Percentiles rank a stretch among this genome's conserved stretches.
Evolutionary conservation across 1,140 invertebrate species (phyloP).

Genomic region (Diachasma alloeum): DNA sequence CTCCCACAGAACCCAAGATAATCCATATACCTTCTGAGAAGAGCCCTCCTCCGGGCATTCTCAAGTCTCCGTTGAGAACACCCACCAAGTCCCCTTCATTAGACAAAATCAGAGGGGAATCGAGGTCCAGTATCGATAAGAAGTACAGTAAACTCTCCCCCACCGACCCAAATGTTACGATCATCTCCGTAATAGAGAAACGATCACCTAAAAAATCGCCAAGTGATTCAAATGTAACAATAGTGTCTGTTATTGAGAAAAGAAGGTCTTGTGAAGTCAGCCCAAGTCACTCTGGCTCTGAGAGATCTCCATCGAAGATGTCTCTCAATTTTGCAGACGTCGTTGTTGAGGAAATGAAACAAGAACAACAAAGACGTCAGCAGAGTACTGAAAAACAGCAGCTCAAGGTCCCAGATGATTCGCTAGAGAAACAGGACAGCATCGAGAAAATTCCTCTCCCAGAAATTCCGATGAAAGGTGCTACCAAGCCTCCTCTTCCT

Average conservation of each 20-base stretch:
- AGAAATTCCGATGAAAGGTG: constrained; percentile 49
- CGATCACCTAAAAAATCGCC: constrained; percentile 44
- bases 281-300: constrained; percentile 35
- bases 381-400: constrained; percentile 43
- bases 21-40: constrained; percentile 46
- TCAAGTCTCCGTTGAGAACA: constrained; percentile 32
- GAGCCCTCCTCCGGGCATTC: constrained; percentile 46
- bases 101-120: constrained; percentile 49
- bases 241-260: constrained; percentile 53
- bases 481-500: background rate
- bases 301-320: constrained; percentile 38
- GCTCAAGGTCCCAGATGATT: constrained; percentile 51
- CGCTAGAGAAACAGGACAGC: constrained; percentile 57
- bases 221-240: constrained; percentile 54
- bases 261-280: constrained; percentile 46
- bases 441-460: constrained; percentile 62
- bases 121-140: constrained; percentile 54
- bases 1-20: constrained; percentile 50
- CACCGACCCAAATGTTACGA: constrained; percentile 52
- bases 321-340: constrained; percentile 53
- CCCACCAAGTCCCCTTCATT: constrained; percentile 50
- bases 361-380: constrained; percentile 49
- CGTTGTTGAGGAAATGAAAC: constrained; percentile 56
- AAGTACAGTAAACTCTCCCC: constrained; percentile 50
- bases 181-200: constrained; percentile 44